phyloP scores from a whole-genome alignment of 2,888 invertebrate genomes.

The Rhamphomyia laevipes region DNA sequence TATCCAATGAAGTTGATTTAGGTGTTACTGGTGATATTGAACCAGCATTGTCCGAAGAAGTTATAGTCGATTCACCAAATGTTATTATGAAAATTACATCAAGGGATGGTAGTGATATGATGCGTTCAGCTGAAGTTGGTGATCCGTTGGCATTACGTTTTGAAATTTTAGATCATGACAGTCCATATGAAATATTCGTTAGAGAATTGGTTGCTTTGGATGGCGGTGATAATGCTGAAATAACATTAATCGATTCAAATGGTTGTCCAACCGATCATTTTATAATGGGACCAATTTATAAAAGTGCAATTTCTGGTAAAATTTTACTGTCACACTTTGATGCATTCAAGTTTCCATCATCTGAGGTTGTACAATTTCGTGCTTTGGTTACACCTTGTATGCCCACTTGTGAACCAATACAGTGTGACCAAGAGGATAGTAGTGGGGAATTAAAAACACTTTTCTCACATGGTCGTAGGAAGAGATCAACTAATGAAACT shows the following conservation, averaged over 20 bases:
- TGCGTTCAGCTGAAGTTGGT: constrained; percentile 82
- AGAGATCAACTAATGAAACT: constrained; percentile 47
- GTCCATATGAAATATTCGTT: constrained; percentile 91
- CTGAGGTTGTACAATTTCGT: constrained; percentile 89
- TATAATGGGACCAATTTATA: constrained; percentile 86
- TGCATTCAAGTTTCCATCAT: constrained; percentile 93
- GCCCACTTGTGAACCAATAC: constrained; percentile 84
- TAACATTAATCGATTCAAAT: constrained; percentile 78
- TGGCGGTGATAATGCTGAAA: constrained; percentile 84
- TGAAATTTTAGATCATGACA: constrained; percentile 84
- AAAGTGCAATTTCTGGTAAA: constrained; percentile 69
- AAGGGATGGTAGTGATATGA: constrained; percentile 71
- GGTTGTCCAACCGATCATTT: constrained; percentile 90
- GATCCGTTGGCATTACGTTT: constrained; percentile 84
- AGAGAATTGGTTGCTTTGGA: constrained; percentile 90
- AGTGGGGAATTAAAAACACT: constrained; percentile 73
- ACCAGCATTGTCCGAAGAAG: constrained; percentile 78
- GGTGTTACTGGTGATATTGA: constrained; percentile 82
- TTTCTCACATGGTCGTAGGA: constrained; percentile 71
- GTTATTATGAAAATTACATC: constrained; percentile 90
- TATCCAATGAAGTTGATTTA: constrained; percentile 82
- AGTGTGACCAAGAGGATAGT: constrained; percentile 73
- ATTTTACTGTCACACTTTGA: constrained; percentile 83
- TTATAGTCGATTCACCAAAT: constrained; percentile 87
- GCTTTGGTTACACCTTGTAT: constrained; percentile 89